Base-by-base conservation (phyloP, 2,888 invertebrate genomes). In the Acronicta leporina region DNA sequence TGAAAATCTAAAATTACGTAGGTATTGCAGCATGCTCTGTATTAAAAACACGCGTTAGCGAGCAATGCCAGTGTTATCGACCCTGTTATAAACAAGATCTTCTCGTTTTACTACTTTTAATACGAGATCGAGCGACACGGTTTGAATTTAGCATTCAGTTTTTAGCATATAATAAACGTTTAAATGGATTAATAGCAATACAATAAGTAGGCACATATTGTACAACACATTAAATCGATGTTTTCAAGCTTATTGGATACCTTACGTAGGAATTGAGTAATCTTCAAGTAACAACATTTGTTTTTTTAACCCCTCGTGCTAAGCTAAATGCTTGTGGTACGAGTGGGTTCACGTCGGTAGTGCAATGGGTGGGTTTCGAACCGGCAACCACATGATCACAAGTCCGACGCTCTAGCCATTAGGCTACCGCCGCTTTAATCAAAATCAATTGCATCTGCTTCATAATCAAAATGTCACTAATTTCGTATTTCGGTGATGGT, bases 71-170 rank as follows among this genome's bases (percentile, higher is more conserved):
- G 58, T 68, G 73, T 75, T 68, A 69, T 58, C 68, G 69, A 74
- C 74, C 77, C 59, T 49, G 48, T 53, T 72, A 43, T 43, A 65
- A 74, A 72, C 76, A 55, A 63, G 77, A 63, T 65, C 41, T 71
- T 63, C 78, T 65, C 51, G 76, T 74, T 73, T 55, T 30, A 27
- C 59, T 35, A 58, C 53, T 66, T 59, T 43, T 54, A 35, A 16
- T 15, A 9, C 45, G 47, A 35, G 42, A 20, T n/a, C 57, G 49
- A 43, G 40, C 45, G 52, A 54, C 63, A 20, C 48, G 20, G 42
- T 45, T 67, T 61, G 53, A 63, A 56, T 64, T 53, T 30, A 11
- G 45, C 13, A 15, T 15, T 35, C 48, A 8, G 11, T 49, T 59
- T 71, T 72, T 49, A 42, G 43, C 45, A 49, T 47, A 41, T 11